Conservation (phyloP, 1,140 invertebrate species). For the Littorina saxatilis region DNA sequence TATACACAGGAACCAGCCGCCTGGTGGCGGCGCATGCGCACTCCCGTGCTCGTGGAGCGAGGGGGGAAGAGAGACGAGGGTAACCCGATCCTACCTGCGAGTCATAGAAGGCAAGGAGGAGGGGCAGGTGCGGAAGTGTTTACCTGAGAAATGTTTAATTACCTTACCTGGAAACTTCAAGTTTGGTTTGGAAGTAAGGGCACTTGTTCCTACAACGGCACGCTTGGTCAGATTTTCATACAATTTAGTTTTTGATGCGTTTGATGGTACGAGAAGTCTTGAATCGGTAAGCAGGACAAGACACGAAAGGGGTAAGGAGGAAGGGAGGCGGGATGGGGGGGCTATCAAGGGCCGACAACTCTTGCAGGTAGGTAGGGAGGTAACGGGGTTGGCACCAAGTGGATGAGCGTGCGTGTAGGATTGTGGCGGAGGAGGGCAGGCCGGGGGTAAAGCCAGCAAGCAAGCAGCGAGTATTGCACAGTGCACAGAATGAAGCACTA, state of each 20-base stretch:
- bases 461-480: neutral
- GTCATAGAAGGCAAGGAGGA: constrained; percentile 35
- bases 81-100: constrained; percentile 17
- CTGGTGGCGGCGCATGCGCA: constrained; percentile 38
- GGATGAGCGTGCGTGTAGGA: too few relatives aligned
- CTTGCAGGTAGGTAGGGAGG: neutral
- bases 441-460: neutral
- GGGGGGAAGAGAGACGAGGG: neutral
- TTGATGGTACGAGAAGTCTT: neutral
- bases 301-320: neutral
- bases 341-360: neutral
- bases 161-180: neutral
- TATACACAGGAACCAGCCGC: constrained; percentile 31
- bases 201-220: too few relatives aligned
- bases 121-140: neutral
- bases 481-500: constrained; percentile 1
- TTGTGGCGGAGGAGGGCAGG: neutral
- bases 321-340: neutral
- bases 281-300: neutral
- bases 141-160: neutral
- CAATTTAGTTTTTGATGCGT: neutral
- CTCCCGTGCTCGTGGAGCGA: too few relatives aligned
- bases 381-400: too few relatives aligned
- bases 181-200: too few relatives aligned
- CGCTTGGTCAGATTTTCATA: too few relatives aligned